phyloP scores from a whole-genome alignment of 2,888 invertebrate species.

The Callimorpha dominula region DNA sequence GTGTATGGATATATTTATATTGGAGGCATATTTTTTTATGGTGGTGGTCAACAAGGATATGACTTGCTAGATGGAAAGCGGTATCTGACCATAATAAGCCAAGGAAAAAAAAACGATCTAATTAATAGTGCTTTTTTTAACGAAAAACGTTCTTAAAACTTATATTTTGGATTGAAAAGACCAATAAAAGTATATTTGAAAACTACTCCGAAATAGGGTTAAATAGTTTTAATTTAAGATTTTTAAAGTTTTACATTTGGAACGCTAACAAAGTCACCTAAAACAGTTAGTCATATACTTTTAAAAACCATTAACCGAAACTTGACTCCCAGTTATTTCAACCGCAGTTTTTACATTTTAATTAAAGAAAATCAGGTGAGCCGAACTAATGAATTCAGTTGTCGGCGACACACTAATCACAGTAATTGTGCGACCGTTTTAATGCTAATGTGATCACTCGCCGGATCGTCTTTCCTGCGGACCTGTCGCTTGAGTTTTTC shows the following conservation, averaged over 20 bases:
- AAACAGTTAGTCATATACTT: slow-evolving; percentile 3
- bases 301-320: slow-evolving; percentile 26
- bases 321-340: slow-evolving; percentile 37
- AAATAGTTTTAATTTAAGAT: too few relatives aligned
- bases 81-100: too few relatives aligned
- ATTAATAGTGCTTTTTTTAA: too few relatives aligned
- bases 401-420: slow-evolving; percentile 83
- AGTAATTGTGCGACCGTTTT: slow-evolving; percentile 85
- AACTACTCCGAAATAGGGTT: too few relatives aligned
- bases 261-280: background rate
- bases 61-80: too few relatives aligned
- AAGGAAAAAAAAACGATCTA: too few relatives aligned
- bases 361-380: slow-evolving; percentile 87
- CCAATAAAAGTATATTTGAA: too few relatives aligned
- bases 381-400: slow-evolving; percentile 86
- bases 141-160: too few relatives aligned
- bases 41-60: too few relatives aligned
- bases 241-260: background rate
- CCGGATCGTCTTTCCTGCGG: slow-evolving; percentile 60
- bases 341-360: slow-evolving; percentile 60
- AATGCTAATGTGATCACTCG: slow-evolving; percentile 71
- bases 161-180: too few relatives aligned
- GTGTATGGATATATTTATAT: too few relatives aligned
- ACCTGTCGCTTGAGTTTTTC: slow-evolving; percentile 53
- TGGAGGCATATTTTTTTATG: too few relatives aligned